These are phyloP conservation scores for Diceros bicornis DNA, from an alignment of 2,797 vertebrate genomes.

Conservation along the genomic window DNA sequence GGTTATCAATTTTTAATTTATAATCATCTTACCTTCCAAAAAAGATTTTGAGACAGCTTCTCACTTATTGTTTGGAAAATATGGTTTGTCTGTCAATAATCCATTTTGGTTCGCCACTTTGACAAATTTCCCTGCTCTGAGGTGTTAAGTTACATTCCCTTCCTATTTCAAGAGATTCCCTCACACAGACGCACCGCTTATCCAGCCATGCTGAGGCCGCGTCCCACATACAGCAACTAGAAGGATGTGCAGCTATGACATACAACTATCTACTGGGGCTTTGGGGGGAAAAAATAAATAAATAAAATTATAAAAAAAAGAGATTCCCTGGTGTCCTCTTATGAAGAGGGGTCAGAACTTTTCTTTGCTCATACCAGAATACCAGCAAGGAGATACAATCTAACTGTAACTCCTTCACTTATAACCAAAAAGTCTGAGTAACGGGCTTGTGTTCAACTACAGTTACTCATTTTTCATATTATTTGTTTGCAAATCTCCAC, in stretches of 20 bases:
- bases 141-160: background rate
- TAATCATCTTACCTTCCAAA: background rate
- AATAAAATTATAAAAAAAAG: too few relatives aligned
- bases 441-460: rapidly evolving
- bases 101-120: background rate
- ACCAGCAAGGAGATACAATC: background rate
- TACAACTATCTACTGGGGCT: too few relatives aligned
- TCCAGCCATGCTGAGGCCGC: too few relatives aligned
- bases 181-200: too few relatives aligned
- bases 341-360: background rate
- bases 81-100: background rate
- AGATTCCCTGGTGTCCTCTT: background rate
- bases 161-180: background rate
- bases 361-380: background rate
- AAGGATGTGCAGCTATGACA: too few relatives aligned
- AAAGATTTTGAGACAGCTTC: background rate
- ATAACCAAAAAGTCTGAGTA: background rate
- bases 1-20: background rate
- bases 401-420: background rate
- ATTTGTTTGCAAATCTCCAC: background rate
- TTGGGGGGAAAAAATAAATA: too few relatives aligned
- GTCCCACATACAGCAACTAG: too few relatives aligned
- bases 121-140: background rate
- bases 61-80: conserved; percentile 15
- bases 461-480: background rate